Evolutionary conservation across 2,113 vertebrate genomes (phyloP).

Genomic region (Australoheros scitulus): DNA sequence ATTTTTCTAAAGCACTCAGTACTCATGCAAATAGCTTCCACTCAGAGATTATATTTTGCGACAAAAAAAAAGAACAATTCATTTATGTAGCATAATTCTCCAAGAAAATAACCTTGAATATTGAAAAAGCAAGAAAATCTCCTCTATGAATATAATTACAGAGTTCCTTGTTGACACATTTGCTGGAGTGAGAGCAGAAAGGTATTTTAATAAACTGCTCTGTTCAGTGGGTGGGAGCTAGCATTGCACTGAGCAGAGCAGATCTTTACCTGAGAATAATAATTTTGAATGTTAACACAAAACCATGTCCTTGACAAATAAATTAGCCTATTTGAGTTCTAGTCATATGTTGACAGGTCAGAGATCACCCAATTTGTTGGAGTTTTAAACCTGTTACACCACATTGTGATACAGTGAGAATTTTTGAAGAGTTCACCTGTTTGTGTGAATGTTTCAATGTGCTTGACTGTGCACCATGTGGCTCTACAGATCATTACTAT

Average conservation of each 20-base stretch:
- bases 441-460: background rate
- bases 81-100: slow-evolving; percentile 31
- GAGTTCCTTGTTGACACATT: background rate
- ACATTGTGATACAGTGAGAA: background rate
- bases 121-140: slow-evolving; percentile 22
- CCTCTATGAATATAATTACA: slow-evolving; percentile 10
- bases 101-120: slow-evolving; percentile 36
- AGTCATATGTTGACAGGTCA: slow-evolving; percentile 20
- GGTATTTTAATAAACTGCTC: slow-evolving; percentile 17
- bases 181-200: slow-evolving; percentile 17
- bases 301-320: slow-evolving; percentile 15
- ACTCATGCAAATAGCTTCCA: slow-evolving; percentile 22
- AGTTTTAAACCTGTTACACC: slow-evolving; percentile 20
- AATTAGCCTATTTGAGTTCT: slow-evolving; percentile 1
- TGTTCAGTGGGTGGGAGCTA: background rate
- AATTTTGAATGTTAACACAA: slow-evolving; percentile 22
- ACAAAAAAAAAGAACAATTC: background rate
- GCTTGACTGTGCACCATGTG: background rate
- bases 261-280: slow-evolving; percentile 9
- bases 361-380: background rate
- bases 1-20: slow-evolving; percentile 29
- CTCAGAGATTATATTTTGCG: slow-evolving; percentile 14
- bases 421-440: background rate
- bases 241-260: background rate
- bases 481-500: background rate